Evolutionary conservation across 2,888 invertebrate genomes (phyloP), one percentile per base, ranked within the genome.

Genomic region (Sminthurides aquaticus): DNA sequence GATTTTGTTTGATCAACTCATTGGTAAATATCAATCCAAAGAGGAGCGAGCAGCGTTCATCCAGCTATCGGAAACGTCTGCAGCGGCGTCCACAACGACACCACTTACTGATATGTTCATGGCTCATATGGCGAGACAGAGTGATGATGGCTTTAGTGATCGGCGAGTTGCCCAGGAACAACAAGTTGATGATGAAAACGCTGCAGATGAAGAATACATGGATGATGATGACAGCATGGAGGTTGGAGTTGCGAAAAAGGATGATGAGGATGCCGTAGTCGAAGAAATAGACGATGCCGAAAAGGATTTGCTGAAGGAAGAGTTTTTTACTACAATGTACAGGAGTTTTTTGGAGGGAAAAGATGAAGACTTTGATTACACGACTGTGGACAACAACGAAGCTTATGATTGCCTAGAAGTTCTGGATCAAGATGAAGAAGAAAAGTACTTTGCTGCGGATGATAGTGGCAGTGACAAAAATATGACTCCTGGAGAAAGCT

Each of bases 261-360:
- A 69, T 0, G 62, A 77, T 54, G 74, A 75, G 57, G 77, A 77
- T 43, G 76, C 76, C 27, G 74, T 74, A 34, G 68, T 74, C 3
- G 75, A 76, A 43, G 76, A 76, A 60, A 75, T 75, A 59, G 77
- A 73, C 55, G 77, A 78, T 22, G 77, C 77, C 27, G 79, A 81
- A 69, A 80, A 78, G 69, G 81, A 83, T 67, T 78, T 91, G 54
- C 78, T 93, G 1, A 82, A 84, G 64, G 85, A 89, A 75, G 94
- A 95, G 79, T 94, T 94, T 78, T 79, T 87, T 5, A 87, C 88
- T 55, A 85, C 87, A 71, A 92, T 94, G 91, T 89, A 89, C 77
- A 85, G 87, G 73, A 87, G 85, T 76, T 95, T 94, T 78, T 79
- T 95, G 49, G 85, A 87, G 69, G 94, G 94, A 0, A 84, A 86